phyloP scores from a whole-genome alignment of 2,888 invertebrate species.

The Coleophora deauratella region DNA sequence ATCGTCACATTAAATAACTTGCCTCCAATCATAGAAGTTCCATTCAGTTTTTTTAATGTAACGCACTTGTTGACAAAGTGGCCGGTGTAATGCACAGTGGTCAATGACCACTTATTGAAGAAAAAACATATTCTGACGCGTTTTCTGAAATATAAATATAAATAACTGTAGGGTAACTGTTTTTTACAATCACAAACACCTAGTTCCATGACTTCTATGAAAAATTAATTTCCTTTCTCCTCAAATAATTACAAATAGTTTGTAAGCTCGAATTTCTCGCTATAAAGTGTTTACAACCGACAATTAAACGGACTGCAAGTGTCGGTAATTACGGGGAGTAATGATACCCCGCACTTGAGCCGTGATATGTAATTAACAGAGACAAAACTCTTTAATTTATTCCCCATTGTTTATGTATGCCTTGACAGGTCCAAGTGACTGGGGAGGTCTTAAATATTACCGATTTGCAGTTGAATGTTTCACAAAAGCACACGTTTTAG shows the following conservation, averaged over 20 bases:
- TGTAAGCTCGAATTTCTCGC: constrained; percentile 20
- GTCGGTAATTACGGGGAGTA: constrained; percentile 26
- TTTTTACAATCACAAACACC: constrained; percentile 13
- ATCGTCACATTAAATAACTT: constrained; percentile 26
- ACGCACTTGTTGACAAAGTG: background rate
- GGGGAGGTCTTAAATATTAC: no score
- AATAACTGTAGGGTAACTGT: background rate
- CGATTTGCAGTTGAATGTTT: background rate
- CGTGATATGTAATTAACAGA: constrained; percentile 16
- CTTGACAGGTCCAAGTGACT: constrained; percentile 13
- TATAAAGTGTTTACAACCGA: constrained; percentile 25
- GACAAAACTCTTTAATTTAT: constrained; percentile 21
- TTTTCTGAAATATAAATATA: no score
- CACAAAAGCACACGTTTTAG: background rate
- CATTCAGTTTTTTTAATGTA: constrained; percentile 27
- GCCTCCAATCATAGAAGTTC: constrained; percentile 20
- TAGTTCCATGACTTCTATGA: constrained; percentile 23
- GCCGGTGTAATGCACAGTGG: background rate
- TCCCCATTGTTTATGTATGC: constrained; percentile 25
- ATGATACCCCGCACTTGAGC: constrained; percentile 25
- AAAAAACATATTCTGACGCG: no score
- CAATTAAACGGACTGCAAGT: constrained; percentile 31
- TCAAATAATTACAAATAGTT: constrained; percentile 27
- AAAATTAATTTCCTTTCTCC: constrained; percentile 24
- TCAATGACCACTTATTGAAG: no score